Evolutionary conservation across 2,888 invertebrate species (phyloP).

Genomic region (Agrilus mali): DNA sequence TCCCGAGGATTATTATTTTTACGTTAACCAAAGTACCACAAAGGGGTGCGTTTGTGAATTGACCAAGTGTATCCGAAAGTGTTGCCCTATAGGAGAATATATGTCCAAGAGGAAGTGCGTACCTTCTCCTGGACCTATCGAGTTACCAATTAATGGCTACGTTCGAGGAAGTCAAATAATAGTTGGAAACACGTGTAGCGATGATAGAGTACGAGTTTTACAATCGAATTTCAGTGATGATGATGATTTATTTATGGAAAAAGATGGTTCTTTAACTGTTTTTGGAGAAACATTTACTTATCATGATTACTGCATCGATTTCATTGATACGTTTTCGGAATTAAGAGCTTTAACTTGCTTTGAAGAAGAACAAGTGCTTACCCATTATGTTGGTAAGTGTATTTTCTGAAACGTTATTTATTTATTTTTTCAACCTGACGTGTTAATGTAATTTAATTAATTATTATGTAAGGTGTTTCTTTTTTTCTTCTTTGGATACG

Average conservation of each 20-base stretch:
- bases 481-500: no score
- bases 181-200: slow-evolving; percentile 2
- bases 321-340: slow-evolving; percentile 2
- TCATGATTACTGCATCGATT: slow-evolving; percentile 8
- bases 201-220: slow-evolving; percentile 1
- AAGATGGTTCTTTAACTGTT: slow-evolving; percentile 2
- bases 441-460: no score
- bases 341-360: no score
- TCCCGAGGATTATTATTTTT: neutral
- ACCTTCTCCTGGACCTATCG: neutral
- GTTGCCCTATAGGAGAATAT: slow-evolving; percentile 7
- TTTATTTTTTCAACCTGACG: no score
- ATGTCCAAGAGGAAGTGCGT: slow-evolving; percentile 4
- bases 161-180: slow-evolving; percentile 1
- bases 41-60: slow-evolving; percentile 6
- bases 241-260: slow-evolving; percentile 2
- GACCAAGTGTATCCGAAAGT: slow-evolving; percentile 6
- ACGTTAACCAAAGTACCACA: neutral
- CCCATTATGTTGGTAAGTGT: no score
- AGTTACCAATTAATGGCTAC: neutral
- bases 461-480: no score
- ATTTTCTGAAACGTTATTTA: no score
- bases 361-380: no score
- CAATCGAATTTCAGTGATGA: slow-evolving; percentile 1
- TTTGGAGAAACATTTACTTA: neutral